Base-by-base conservation (phyloP, 2,888 invertebrate genomes). In the Geophilus truncorum region DNA sequence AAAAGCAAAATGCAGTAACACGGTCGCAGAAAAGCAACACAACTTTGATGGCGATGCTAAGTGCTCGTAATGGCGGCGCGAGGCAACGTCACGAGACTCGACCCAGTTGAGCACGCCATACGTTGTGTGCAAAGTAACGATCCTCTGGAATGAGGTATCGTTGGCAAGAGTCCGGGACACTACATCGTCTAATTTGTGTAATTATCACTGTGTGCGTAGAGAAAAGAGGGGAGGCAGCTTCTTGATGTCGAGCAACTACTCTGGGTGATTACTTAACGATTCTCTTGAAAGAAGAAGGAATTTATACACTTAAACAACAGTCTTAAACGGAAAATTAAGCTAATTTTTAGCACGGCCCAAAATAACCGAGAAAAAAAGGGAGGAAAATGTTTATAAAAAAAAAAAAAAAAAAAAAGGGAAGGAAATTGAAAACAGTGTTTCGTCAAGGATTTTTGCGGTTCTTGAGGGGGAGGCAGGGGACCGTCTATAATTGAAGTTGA, bases 161-260 rank as follows among this genome's bases (percentile, higher is more conserved):
- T 77, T 36, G 77, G 34, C 77, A 40, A 78, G 45, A 78, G 78
- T 40, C 45, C 18, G 28, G 40, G 78, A 45, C 40, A 40, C 36
- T 78, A 78, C 78, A 78, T 78, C 45, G 78, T 78, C 51, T 78
- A 78, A 78, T 78, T 78, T 78, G 78, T 36, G 78, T 78, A 78
- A 78, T 78, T 78, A 78, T 78, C 78, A 78, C 78, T 40, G 78
- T 21, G 40, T 23, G 40, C 15, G 21, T 36, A 78, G 25, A 62
- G 62, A 62, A 62, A 21, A 23, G 23, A 62, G 23, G 45, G 62
- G 23, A 70, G 70, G 70, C 70, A 28, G 70, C 28, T 70, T 70
- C 25, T 70, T 70, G 70, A 70, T 70, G 70, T 70, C 70, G 25
- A 70, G 70, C 70, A 70, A 28, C 25, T 70, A 70, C 70, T 70